A percentile compares a stretch with the other conserved stretches of the same genome.
Evolutionary conservation across 1,140 invertebrate genomes (phyloP).

Genomic region (Drosophila triauraria): DNA sequence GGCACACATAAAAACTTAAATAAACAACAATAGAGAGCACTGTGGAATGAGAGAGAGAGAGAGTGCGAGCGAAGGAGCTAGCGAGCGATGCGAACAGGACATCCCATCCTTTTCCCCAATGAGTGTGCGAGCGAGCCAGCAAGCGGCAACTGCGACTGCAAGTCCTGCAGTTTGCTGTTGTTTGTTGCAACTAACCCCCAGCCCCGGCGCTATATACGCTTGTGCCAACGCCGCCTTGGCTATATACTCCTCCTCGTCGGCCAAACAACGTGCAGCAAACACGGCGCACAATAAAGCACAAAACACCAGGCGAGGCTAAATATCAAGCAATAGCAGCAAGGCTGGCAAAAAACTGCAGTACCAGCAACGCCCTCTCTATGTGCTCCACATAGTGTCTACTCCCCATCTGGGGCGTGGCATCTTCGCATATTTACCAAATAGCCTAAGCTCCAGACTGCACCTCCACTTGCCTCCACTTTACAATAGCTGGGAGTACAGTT

Average conservation of each 20-base stretch:
- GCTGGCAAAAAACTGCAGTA: slow-evolving; percentile 59
- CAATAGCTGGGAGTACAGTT: slow-evolving; percentile 46
- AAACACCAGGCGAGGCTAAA: slow-evolving; percentile 67
- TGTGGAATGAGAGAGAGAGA: slow-evolving; percentile 11
- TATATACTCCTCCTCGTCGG: slow-evolving; percentile 53
- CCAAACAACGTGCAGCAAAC: slow-evolving; percentile 81
- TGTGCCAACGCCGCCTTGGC: slow-evolving; percentile 24
- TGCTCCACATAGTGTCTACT: slow-evolving; percentile 14
- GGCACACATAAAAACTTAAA: slow-evolving; percentile 83
- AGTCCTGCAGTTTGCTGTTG: slow-evolving; percentile 77
- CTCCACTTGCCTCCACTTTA: slow-evolving; percentile 12
- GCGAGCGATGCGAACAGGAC: slow-evolving; percentile 8
- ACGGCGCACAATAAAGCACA: slow-evolving; percentile 74
- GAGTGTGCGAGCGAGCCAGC: slow-evolving; percentile 27
- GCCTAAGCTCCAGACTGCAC: slow-evolving; percentile 35
- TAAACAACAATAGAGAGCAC: slow-evolving; percentile 78
- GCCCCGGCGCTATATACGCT: slow-evolving; percentile 32
- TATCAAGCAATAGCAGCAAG: slow-evolving; percentile 81
- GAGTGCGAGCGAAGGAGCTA: neutral
- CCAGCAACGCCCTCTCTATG: slow-evolving; percentile 66
- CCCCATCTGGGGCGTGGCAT: slow-evolving; percentile 42
- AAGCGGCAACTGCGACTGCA: slow-evolving; percentile 22
- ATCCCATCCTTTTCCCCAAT: slow-evolving; percentile 16
- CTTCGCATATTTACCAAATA: slow-evolving; percentile 76
- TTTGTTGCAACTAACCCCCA: slow-evolving; percentile 81